Evolutionary conservation across 2,797 vertebrate species (phyloP).

Genomic region (Acestrorhynchus altus): DNA sequence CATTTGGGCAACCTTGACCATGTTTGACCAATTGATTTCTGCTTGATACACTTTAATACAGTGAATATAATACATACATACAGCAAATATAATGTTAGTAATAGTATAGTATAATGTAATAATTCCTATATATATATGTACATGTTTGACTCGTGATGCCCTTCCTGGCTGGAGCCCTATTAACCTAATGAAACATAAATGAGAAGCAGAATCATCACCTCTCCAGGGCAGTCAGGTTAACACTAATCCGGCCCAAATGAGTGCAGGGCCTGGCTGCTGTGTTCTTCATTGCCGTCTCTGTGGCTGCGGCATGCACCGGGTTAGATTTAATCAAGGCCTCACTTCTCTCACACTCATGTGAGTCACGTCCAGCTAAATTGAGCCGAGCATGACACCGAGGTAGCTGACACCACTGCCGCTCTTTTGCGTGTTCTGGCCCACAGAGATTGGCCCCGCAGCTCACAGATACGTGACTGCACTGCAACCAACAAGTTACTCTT

Average conservation of each 20-base stretch:
- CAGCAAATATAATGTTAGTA: too few species aligned
- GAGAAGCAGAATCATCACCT: constrained; percentile 54
- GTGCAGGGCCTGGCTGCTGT: constrained; percentile 39
- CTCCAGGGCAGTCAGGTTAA: constrained; percentile 52
- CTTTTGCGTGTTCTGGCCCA: constrained; percentile 22
- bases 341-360: constrained; percentile 48
- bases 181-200: constrained; percentile 52
- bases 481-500: neutral
- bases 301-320: constrained; percentile 49
- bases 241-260: constrained; percentile 59
- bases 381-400: constrained; percentile 43
- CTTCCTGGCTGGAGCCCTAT: constrained; percentile 44
- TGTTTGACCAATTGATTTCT: too few species aligned
- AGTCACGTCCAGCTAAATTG: constrained; percentile 55
- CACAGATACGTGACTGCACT: constrained; percentile 40
- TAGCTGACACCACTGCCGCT: constrained; percentile 23
- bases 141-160: neutral
- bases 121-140: too few species aligned
- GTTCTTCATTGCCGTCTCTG: constrained; percentile 58
- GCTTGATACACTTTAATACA: too few species aligned
- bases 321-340: constrained; percentile 57
- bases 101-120: too few species aligned
- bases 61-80: too few species aligned
- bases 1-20: too few species aligned
- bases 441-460: constrained; percentile 2